phyloP scores from a whole-genome alignment of 2,113 vertebrate genomes.

The Herpailurus yagouaroundi region DNA sequence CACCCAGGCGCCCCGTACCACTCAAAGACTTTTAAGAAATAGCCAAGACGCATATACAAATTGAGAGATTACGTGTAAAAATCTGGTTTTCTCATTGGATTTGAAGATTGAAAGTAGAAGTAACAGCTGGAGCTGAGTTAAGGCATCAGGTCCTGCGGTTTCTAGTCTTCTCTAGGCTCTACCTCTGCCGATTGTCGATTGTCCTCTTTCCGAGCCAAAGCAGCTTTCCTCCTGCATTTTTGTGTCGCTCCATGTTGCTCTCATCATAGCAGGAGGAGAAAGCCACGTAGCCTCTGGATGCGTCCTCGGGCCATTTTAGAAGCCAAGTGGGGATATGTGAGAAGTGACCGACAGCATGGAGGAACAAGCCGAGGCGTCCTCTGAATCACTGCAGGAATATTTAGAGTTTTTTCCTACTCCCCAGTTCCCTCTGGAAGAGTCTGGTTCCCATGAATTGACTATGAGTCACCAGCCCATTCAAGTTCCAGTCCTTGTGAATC shows the following conservation, averaged over 20 bases:
- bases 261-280: background rate
- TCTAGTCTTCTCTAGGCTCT: background rate
- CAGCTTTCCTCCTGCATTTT: background rate
- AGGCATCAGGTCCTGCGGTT: background rate
- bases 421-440: background rate
- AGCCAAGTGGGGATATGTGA: background rate
- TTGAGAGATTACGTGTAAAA: background rate
- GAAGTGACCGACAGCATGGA: rapidly evolving
- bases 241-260: background rate
- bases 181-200: background rate
- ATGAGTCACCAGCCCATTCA: background rate
- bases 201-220: background rate
- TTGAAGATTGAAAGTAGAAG: background rate
- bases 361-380: background rate
- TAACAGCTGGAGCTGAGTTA: background rate
- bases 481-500: background rate
- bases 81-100: background rate
- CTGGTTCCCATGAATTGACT: background rate
- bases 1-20: too few relatives aligned
- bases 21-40: background rate
- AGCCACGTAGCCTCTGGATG: background rate
- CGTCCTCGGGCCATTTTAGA: background rate
- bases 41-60: background rate
- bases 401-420: background rate
- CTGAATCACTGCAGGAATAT: background rate